Base-by-base conservation (phyloP, 2,797 vertebrate genomes). In the Neosalanx taihuensis region DNA sequence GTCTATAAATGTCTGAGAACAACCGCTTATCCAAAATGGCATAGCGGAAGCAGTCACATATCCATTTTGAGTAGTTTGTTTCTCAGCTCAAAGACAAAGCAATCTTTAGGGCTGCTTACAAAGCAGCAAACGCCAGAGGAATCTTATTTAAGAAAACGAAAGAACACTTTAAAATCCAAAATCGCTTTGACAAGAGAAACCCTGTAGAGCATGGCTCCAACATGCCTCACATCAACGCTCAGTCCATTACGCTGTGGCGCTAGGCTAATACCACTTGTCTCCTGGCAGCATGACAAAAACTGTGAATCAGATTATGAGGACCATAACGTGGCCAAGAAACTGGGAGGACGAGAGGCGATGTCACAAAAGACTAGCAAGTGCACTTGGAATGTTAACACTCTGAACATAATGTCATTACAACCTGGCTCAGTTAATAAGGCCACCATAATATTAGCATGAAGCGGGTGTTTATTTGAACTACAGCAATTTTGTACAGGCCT, bases 261-360 rank as follows among this genome's bases (percentile, higher is more conserved):
- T 88, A 71, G 77, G 84, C 81, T 84, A 84, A 85, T 84, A 81
- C 81, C 78, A 76, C 82, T 67, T 64, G 77, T 82, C 80, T 89
- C 83, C 84, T 92, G 91, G 90, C 90, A 86, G 85, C 79, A 12
- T 86, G 89, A 90, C 88, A 90, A 80, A 83, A 87, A 77, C 84
- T 73, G 87, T 87, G 86, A 90, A 90, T 89, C 87, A 89, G 89
- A 92, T 91, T 90, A 91, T 80, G 85, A 86, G 82, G 77, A 77
- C 85, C 78, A 71, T 77, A 77, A 79, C 70, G 69, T 75, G 30
- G 87, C 89, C 89, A 88, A 89, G 84, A 88, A 88, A 84, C 79
- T 76, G 69, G 41, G 77, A 74, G 84, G 78, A 81, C 57, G 72
- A 79, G 78, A 65, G 73, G 79, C 87, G 84, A 81, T 79, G 83